These are phyloP conservation scores for Atherix ibis DNA, from an alignment of 2,888 invertebrate genomes.

Conservation along the genomic window DNA sequence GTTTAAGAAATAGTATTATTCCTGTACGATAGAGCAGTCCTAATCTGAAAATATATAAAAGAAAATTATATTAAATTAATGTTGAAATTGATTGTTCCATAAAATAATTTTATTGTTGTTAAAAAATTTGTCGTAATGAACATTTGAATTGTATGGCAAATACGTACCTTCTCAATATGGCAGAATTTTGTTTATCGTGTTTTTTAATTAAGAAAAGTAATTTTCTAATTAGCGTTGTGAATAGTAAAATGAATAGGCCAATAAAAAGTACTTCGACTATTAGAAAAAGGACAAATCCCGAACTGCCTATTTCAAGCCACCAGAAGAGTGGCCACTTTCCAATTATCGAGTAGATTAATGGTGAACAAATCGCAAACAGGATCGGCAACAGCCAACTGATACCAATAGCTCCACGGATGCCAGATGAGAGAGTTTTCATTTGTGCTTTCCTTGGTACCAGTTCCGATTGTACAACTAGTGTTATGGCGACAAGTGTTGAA, in stretches of 20 bases:
- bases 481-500: constrained; percentile 39
- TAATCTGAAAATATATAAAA: constrained; percentile 40
- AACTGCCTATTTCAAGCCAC: constrained; percentile 44
- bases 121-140: constrained; percentile 1
- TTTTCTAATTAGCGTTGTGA: constrained; percentile 47
- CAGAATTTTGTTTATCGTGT: constrained; percentile 42
- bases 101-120: neutral
- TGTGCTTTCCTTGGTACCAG: constrained; percentile 27
- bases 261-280: constrained; percentile 52
- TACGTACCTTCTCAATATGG: constrained; percentile 39
- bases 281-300: constrained; percentile 48
- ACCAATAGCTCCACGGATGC: constrained; percentile 30
- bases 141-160: no score
- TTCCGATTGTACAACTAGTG: constrained; percentile 30
- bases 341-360: constrained; percentile 31
- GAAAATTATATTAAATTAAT: constrained; percentile 7
- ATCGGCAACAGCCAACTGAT: constrained; percentile 32
- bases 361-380: constrained; percentile 29
- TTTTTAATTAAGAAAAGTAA: constrained; percentile 42
- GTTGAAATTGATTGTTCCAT: neutral
- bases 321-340: constrained; percentile 37
- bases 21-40: constrained; percentile 45
- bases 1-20: constrained; percentile 40
- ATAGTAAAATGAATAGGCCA: constrained; percentile 49
- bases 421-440: constrained; percentile 19